These are phyloP conservation scores for Falco berigora DNA, from an alignment of 2,797 vertebrate species.

Conservation along the genomic window DNA sequence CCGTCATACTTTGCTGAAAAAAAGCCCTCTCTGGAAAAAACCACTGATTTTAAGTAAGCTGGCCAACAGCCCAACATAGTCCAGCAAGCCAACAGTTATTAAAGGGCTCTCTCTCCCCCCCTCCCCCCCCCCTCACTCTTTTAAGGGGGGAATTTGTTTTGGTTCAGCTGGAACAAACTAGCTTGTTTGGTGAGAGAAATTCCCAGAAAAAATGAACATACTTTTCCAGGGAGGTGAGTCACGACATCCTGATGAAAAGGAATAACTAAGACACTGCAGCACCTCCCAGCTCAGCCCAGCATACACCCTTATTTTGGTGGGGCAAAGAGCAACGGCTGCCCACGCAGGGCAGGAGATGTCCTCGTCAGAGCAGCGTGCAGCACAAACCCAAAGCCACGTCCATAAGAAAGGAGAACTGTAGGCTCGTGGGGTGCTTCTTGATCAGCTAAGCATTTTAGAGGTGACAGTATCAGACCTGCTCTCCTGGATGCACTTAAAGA, in stretches of 20 bases:
- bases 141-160: background rate
- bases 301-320: constrained; percentile 29
- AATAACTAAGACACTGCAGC: constrained; percentile 13
- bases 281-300: constrained; percentile 45
- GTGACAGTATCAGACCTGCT: background rate
- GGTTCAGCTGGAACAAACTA: background rate
- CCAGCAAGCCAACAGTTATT: background rate
- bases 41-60: background rate
- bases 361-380: background rate
- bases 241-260: constrained; percentile 40
- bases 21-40: background rate
- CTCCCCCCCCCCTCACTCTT: background rate
- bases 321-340: background rate
- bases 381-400: background rate
- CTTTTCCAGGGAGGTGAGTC: constrained; percentile 66
- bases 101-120: background rate
- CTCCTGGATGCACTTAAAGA: background rate
- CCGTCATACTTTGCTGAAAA: background rate
- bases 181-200: constrained; percentile 25
- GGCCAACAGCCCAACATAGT: background rate
- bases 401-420: background rate
- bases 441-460: background rate
- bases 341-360: background rate
- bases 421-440: background rate
- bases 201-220: constrained; percentile 56